Percentiles rank a stretch among this genome's conserved stretches.
Conservation (phyloP, 2,113 vertebrate genomes). For the Natator depressus region DNA sequence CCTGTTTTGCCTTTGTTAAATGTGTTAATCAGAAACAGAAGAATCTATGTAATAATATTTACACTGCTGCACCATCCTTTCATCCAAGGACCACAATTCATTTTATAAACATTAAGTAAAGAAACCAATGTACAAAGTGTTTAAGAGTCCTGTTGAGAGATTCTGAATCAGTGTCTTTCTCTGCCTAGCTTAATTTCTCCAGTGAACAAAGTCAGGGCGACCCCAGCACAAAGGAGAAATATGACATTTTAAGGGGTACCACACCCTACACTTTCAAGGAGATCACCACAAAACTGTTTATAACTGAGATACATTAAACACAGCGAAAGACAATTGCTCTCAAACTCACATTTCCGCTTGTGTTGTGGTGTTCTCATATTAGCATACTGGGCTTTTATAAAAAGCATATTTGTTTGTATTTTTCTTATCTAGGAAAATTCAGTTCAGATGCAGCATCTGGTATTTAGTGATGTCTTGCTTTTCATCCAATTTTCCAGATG, state of each 20-base stretch:
- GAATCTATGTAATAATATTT: neutral
- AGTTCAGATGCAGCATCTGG: slow-evolving; percentile 25
- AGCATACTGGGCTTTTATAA: neutral
- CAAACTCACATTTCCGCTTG: neutral
- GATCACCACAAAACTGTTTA: neutral
- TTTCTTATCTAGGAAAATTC: slow-evolving; percentile 36
- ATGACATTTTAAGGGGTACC: neutral
- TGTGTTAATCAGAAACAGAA: neutral
- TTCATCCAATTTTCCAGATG: slow-evolving; percentile 36
- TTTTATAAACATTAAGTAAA: neutral
- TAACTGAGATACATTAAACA: neutral
- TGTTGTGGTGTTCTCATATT: neutral
- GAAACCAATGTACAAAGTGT: neutral
- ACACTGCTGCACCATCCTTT: neutral
- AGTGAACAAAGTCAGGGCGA: neutral
- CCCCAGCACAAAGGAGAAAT: neutral
- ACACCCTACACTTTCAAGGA: neutral
- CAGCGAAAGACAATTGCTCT: neutral
- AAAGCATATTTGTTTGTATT: neutral
- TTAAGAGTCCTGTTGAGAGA: neutral
- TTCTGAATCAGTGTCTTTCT: neutral
- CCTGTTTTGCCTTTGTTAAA: neutral
- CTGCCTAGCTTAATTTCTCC: neutral
- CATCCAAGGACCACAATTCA: neutral
- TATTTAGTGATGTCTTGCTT: slow-evolving; percentile 34